Evolutionary conservation across 53 echinoderm and acorn worm genomes (phyloP).

Genomic region (Apostichopus leukothele): DNA sequence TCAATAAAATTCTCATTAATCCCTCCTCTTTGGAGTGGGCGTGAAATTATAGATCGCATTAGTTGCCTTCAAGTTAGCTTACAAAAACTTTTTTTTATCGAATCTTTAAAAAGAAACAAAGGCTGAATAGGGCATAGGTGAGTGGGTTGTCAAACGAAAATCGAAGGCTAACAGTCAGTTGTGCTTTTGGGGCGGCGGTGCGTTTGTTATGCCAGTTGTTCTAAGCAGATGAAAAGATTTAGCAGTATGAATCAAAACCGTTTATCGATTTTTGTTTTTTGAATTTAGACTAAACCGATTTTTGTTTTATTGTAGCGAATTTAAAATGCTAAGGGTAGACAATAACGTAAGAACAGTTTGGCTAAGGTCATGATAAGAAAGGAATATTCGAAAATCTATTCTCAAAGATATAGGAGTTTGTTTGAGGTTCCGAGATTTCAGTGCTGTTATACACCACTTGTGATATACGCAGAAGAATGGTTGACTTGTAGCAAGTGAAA

Average conservation of each 20-base stretch:
- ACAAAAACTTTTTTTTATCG: neutral
- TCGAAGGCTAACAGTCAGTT: constrained; percentile 17
- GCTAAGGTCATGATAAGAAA: too few species aligned
- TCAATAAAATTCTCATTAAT: constrained; percentile 4
- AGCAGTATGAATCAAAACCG: too few species aligned
- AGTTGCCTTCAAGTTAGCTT: constrained; percentile 8
- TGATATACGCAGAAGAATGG: too few species aligned
- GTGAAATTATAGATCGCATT: constrained; percentile 31
- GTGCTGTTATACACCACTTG: neutral
- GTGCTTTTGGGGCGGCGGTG: neutral
- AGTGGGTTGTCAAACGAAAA: constrained; percentile 28
- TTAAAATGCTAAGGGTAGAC: too few species aligned
- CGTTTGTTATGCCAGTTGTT: too few species aligned
- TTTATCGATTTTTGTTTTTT: too few species aligned
- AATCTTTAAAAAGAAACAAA: neutral
- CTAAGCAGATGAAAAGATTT: too few species aligned
- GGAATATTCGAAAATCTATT: too few species aligned
- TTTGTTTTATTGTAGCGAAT: too few species aligned
- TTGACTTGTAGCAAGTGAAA: too few species aligned
- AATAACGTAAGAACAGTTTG: too few species aligned
- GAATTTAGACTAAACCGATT: too few species aligned
- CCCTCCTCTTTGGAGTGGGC: neutral
- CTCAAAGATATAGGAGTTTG: neutral
- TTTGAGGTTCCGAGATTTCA: neutral
- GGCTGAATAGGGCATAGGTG: neutral